Conservation (phyloP, 2,113 vertebrate genomes). For the Pseudonaja textilis region DNA sequence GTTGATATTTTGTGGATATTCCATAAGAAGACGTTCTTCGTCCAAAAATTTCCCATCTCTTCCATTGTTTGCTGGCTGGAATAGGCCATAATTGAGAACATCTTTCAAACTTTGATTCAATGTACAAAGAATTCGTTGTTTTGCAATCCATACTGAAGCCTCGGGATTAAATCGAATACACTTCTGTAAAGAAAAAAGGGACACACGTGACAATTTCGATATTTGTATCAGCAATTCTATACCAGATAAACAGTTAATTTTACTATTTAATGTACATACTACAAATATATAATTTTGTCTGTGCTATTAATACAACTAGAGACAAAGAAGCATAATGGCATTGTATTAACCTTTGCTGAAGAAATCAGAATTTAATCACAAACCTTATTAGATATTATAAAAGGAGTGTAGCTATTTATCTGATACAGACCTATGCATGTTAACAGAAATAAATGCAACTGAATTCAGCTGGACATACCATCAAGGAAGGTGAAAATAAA, state of each 20-base stretch:
- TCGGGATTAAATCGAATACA: constrained; percentile 90
- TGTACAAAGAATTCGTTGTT: constrained; percentile 87
- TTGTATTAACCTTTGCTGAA: neutral
- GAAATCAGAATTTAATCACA: neutral
- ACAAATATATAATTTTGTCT: neutral
- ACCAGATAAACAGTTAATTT: neutral
- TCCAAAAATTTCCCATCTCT: constrained; percentile 91
- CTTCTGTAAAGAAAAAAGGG: constrained; percentile 74
- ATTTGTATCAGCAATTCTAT: neutral
- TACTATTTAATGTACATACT: neutral
- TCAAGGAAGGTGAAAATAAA: neutral
- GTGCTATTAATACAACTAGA: neutral
- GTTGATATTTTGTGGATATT: constrained; percentile 87
- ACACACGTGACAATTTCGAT: neutral
- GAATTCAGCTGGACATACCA: neutral
- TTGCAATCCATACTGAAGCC: constrained; percentile 88
- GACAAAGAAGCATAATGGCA: neutral
- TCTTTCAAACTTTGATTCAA: constrained; percentile 91
- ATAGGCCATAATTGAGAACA: constrained; percentile 93
- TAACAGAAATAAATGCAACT: neutral
- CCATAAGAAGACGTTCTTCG: constrained; percentile 85
- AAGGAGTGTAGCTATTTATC: neutral
- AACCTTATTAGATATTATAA: neutral
- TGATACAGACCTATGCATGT: neutral
- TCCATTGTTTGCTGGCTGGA: constrained; percentile 86